These are phyloP conservation scores for Andrena bicolor DNA, from an alignment of 2,888 invertebrate genomes.

Conservation along the genomic window DNA sequence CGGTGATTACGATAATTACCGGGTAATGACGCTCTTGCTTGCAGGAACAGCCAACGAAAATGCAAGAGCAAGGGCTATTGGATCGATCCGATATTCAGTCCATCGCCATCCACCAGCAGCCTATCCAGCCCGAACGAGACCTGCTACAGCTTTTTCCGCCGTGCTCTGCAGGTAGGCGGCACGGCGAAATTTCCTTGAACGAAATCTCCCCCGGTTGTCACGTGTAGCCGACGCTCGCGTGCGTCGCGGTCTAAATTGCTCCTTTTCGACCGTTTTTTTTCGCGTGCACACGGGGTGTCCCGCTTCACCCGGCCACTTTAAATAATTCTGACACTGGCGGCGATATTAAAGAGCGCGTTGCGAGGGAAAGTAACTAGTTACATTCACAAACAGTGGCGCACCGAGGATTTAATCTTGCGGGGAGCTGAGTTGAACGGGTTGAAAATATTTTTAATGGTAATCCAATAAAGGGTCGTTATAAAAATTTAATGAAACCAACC, in stretches of 20 bases:
- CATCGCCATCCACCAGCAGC: constrained; percentile 92
- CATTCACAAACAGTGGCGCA: no score
- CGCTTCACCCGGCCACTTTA: not conserved
- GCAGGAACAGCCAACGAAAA: constrained; percentile 85
- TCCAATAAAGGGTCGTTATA: no score
- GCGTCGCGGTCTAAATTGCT: constrained; percentile 30
- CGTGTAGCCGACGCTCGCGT: constrained; percentile 20
- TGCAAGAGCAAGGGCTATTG: constrained; percentile 87
- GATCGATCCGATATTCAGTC: constrained; percentile 87
- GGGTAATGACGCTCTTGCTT: constrained; percentile 50
- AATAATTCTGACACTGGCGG: not conserved
- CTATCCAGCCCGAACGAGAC: constrained; percentile 97
- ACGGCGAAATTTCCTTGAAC: not conserved
- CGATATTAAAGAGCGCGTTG: not conserved
- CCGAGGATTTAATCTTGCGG: no score
- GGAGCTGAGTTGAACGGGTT: no score
- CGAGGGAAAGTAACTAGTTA: no score
- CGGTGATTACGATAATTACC: constrained; percentile 32
- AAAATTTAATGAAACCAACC: no score
- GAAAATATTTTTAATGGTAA: no score
- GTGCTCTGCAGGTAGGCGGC: constrained; percentile 90
- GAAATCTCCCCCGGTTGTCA: constrained; percentile 1
- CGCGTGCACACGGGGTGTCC: not conserved
- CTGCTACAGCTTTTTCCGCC: constrained; percentile 96
- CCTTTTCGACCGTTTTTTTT: not conserved